phyloP scores from a whole-genome alignment of 1,140 invertebrate genomes.

The Drosophila lacertosa region DNA sequence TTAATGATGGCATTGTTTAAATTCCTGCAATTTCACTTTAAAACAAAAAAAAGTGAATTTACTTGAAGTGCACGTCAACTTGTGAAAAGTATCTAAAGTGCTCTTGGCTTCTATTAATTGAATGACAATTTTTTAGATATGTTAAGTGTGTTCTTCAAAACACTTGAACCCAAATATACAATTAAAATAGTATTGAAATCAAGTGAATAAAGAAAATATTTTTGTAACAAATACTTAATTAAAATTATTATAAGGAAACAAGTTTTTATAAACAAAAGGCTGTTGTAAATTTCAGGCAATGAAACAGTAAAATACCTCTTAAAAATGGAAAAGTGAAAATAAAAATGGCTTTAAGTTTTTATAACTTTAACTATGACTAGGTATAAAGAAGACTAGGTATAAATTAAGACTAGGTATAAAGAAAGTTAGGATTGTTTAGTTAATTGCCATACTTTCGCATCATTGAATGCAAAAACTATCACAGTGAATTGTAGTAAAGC shows the following conservation, averaged over 20 bases:
- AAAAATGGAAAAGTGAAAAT: no score
- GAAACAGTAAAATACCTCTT: no score
- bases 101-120: neutral
- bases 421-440: no score
- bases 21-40: neutral
- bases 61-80: neutral
- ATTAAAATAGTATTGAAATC: neutral
- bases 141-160: neutral
- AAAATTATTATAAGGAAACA: no score
- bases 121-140: neutral
- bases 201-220: neutral
- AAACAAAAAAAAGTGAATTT: neutral
- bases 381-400: no score
- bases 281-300: no score
- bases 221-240: no score
- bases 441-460: neutral
- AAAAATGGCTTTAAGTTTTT: no score
- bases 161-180: neutral
- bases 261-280: no score
- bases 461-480: neutral
- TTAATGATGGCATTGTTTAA: neutral
- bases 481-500: slow-evolving; percentile 4
- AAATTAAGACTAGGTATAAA: no score
- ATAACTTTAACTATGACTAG: no score
- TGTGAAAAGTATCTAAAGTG: neutral